phyloP scores from a whole-genome alignment of 2,797 vertebrate genomes.

The Cuniculus paca region DNA sequence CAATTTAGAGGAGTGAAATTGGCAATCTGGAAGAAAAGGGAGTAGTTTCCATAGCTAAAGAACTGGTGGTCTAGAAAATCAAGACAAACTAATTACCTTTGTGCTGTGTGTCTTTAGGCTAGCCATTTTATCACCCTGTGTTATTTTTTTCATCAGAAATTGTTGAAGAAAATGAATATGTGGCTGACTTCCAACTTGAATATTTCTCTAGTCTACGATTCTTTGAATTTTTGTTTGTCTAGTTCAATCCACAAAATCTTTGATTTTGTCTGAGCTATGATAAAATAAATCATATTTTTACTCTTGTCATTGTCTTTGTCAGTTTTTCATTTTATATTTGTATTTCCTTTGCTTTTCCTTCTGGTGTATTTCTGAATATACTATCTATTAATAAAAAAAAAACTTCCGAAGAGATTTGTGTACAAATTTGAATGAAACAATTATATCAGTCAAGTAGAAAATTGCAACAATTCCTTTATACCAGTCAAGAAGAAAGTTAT shows the following conservation, averaged over 20 bases:
- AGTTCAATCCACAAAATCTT: not conserved
- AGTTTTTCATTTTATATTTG: slow-evolving; percentile 2
- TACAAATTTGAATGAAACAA: not conserved
- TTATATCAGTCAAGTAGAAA: not conserved
- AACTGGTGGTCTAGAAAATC: not conserved
- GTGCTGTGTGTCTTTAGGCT: not conserved
- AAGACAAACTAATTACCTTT: not conserved
- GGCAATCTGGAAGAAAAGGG: not conserved
- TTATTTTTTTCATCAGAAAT: not conserved
- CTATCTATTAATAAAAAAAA: not conserved
- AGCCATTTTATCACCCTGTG: not conserved
- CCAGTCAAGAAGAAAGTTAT: not conserved
- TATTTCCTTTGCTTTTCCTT: not conserved
- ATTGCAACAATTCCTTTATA: not conserved
- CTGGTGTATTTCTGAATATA: not conserved
- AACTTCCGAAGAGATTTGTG: not conserved
- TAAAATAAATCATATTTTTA: not conserved
- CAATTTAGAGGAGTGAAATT: not conserved
- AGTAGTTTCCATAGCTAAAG: not conserved
- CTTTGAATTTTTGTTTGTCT: not conserved
- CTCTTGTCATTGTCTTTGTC: not conserved
- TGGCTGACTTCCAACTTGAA: not conserved
- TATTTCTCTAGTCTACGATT: not conserved
- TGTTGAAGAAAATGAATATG: not conserved
- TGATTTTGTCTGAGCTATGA: not conserved